Base-by-base conservation (phyloP, 2,888 invertebrate genomes). In the Erebia ligea region DNA sequence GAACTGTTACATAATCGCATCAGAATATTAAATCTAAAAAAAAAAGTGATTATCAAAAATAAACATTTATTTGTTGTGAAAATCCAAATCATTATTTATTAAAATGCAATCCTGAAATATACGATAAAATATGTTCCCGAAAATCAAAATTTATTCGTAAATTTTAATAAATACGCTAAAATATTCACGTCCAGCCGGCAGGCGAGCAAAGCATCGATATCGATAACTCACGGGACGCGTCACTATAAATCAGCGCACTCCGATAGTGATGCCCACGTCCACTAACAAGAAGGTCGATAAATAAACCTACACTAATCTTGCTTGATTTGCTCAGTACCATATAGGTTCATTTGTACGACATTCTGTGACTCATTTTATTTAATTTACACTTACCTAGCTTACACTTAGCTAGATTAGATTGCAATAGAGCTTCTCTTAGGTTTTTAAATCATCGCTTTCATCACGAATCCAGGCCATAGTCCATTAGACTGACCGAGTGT, bases 211-310 rank as follows among this genome's bases (percentile, higher is more conserved):
- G 78, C 74, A 79, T 83, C 84, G 82, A 85, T 87, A 89, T 91
- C 90, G 90, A 91, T 92, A 92, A 91, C 79, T 92, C 90, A 91
- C 84, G 84, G 76, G 76, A 81, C 79, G 82, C 91, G 89, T 90
- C 92, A 87, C 87, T 89, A 90, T 91, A 92, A 92, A 91, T 92
- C 92, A 91, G 84, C 79, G 79, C 85, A 83, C 87, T 86, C 86
- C 81, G 88, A 87, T 91, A 92, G 91, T 90, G 92, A 88, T 92
- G 92, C 91, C 91, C 91, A 90, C 91, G 89, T 89, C 81, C 77
- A 77, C 81, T 83, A 85, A 87, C 85, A 84, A 80, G 79, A 79
- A 78, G 84, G 82, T 88, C 92, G 87, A 91, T 91, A 90, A 89
- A 90, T 88, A 87, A 84, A 81, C 45, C 45, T 21, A 21, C 62